Conservation (phyloP, 2,113 vertebrate genomes). For the Fregetta grallaria region DNA sequence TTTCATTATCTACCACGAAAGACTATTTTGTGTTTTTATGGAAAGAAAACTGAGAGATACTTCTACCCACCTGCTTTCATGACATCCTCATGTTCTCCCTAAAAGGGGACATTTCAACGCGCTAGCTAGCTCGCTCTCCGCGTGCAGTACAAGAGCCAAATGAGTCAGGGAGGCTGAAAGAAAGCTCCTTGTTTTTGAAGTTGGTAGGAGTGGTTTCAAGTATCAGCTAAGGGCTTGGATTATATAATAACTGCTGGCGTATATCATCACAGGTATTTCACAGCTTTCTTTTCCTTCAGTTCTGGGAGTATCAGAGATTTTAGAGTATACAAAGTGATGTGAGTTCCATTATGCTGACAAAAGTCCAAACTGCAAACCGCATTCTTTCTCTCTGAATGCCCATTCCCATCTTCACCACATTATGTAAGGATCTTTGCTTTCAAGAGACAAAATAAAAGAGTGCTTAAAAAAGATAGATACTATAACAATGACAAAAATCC, state of each 20-base stretch:
- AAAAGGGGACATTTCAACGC: background rate
- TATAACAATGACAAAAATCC: background rate
- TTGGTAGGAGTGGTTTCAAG: slow-evolving; percentile 6
- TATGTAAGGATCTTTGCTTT: background rate
- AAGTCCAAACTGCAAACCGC: background rate
- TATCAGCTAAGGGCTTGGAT: background rate
- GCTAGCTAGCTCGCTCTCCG: background rate
- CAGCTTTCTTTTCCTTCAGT: background rate
- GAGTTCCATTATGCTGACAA: background rate
- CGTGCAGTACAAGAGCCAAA: background rate
- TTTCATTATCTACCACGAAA: background rate
- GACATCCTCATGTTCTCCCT: background rate
- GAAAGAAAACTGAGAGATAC: background rate
- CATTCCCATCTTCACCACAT: background rate
- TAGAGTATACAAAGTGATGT: background rate
- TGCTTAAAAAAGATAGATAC: background rate
- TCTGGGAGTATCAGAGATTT: background rate
- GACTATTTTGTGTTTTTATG: background rate
- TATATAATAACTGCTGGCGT: background rate
- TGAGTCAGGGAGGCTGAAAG: background rate
- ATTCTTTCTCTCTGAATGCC: background rate
- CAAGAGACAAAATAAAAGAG: background rate
- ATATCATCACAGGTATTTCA: background rate
- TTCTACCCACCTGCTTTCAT: background rate
- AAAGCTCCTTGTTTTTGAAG: background rate